Base-by-base conservation (phyloP, 2,888 invertebrate genomes). In the Clitarchus hookeri region DNA sequence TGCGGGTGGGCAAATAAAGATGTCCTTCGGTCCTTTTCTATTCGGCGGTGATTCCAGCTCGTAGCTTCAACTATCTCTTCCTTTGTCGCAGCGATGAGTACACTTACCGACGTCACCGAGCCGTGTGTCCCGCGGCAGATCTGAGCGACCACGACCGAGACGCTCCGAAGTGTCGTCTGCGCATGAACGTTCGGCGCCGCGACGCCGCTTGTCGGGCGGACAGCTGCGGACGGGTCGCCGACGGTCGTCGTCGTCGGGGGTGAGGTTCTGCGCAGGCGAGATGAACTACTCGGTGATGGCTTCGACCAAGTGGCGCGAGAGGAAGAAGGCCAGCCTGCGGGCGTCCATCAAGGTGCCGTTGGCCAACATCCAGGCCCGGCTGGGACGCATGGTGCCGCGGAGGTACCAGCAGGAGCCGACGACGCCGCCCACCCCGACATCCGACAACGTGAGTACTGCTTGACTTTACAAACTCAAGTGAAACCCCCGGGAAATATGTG, bases 301-400 rank as follows among this genome's bases (percentile, higher is more conserved):
- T 36, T 36, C 27, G 19, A 82, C 36, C 36, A 27, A 44, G 27
- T 82, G 82, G 82, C 27, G 44, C 19, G 82, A 82, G 82, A 27
- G 82, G 23, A 82, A 82, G 36, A 27, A 44, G 36, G 82, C 82
- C 36, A n/a, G 82, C 44, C 82, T 82, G 36, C 82, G 82, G 11
- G 82, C 82, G 27, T 82, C 82, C 82, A 82, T 82, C 82, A 82
- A 82, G 82, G 82, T 82, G 27, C 82, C 82, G 27, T 36, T 82
- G 82, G 82, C 82, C 23, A 27, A 44, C 36, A 82, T 82, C 82
- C 82, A 82, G 82, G 82, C 82, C 19, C 36, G 82, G 27, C 82
- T 82, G 27, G 82, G 82, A 8, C 27, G 82, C 19, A 36, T 82
- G 36, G 82, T 82, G 36, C 82, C 82, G 16, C 27, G 82, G 27